phyloP scores from a whole-genome alignment of 2,888 invertebrate species.

The Geophilus truncorum region DNA sequence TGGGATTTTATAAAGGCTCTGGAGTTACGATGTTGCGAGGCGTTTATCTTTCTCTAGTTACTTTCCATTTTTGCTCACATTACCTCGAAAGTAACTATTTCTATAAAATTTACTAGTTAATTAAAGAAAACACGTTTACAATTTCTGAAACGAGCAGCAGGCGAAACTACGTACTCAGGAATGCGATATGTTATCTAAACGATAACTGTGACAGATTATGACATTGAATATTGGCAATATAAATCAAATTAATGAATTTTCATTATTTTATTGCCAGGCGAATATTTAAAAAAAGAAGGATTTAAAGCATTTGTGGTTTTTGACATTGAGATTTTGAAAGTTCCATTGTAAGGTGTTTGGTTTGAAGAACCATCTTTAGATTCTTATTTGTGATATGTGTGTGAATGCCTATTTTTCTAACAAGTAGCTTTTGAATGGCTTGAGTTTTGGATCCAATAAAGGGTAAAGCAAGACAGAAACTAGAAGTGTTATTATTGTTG shows the following conservation, averaged over 20 bases:
- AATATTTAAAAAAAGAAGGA: slow-evolving; percentile 83
- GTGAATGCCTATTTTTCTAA: no score
- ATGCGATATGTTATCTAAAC: no score
- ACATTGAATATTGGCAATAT: no score
- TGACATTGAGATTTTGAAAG: neutral
- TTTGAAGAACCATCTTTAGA: no score
- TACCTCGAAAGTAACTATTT: slow-evolving; percentile 67
- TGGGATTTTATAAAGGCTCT: slow-evolving; percentile 90
- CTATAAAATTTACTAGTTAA: neutral
- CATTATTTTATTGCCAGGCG: slow-evolving; percentile 52
- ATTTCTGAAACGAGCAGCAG: slow-evolving; percentile 78
- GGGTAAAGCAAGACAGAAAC: no score
- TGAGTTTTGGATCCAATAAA: no score
- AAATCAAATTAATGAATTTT: neutral
- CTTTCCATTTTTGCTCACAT: slow-evolving; percentile 96
- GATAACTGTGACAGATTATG: no score
- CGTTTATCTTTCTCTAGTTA: slow-evolving; percentile 95
- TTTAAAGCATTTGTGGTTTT: slow-evolving; percentile 64
- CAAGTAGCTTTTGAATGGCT: no score
- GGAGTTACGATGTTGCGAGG: slow-evolving; percentile 90
- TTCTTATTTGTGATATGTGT: no score
- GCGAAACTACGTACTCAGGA: slow-evolving; percentile 79
- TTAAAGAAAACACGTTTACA: slow-evolving; percentile 93
- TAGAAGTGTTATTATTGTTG: no score
- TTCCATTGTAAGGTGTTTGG: no score